Conservation (phyloP, 2,113 vertebrate genomes). For the Vulpes ferrilata region DNA sequence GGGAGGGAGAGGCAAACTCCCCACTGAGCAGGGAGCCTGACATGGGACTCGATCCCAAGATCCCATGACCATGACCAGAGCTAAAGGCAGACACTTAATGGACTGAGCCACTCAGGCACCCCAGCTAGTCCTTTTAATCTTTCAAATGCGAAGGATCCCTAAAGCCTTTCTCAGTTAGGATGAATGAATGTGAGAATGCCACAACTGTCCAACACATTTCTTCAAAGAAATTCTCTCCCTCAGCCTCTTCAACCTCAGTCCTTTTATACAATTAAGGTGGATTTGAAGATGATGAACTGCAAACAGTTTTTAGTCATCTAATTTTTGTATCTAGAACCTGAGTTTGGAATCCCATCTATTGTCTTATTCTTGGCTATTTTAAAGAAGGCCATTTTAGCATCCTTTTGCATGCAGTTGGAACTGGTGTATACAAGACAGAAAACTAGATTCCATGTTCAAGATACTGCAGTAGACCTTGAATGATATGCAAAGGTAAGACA, state of each 20-base stretch:
- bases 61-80: too few species aligned
- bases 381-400: background rate
- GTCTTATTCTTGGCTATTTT: background rate
- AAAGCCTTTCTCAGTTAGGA: background rate
- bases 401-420: background rate
- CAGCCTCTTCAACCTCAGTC: background rate
- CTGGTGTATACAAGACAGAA: background rate
- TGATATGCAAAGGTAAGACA: background rate
- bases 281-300: background rate
- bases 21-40: too few species aligned
- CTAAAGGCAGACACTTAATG: too few species aligned
- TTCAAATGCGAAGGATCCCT: background rate
- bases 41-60: too few species aligned
- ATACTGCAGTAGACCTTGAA: background rate
- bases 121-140: background rate
- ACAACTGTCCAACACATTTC: background rate
- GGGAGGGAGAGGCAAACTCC: too few species aligned
- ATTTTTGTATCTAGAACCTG: background rate
- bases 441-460: background rate
- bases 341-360: background rate
- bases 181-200: background rate
- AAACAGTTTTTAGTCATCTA: background rate
- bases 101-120: too few species aligned
- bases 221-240: background rate
- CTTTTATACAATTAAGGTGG: background rate